A percentile compares a stretch with the other conserved stretches of the same genome.
phyloP scores from a whole-genome alignment of 2,888 invertebrate species.

The Microctonus aethiopoides region DNA sequence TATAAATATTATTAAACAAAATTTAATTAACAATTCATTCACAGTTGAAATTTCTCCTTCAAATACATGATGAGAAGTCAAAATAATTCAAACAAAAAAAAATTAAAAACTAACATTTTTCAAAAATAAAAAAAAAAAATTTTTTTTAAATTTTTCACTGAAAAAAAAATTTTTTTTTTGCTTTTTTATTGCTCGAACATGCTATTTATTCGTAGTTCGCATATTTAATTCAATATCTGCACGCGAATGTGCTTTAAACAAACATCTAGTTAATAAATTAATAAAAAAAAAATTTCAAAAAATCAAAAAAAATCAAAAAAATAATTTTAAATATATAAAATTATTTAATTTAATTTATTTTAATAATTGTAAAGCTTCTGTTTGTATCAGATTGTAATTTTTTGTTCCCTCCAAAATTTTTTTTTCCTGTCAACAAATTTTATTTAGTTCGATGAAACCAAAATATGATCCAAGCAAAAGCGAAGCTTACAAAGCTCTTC shows the following conservation, averaged over 20 bases:
- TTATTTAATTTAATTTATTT: neutral
- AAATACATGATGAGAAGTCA: too few relatives aligned
- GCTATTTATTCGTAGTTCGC: neutral
- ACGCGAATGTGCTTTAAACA: constrained; percentile 10
- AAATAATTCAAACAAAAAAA: too few relatives aligned
- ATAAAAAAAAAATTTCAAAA: neutral
- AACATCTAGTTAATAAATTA: neutral
- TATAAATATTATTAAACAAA: too few relatives aligned
- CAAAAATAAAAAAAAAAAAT: too few relatives aligned
- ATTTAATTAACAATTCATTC: too few relatives aligned
- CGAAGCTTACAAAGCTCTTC: constrained; percentile 87
- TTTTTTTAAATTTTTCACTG: neutral
- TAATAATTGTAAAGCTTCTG: neutral
- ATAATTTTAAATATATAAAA: neutral
- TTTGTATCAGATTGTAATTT: neutral
- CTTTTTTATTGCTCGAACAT: constrained; percentile 21
- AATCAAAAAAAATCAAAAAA: neutral
- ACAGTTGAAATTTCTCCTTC: too few relatives aligned
- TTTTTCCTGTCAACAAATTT: constrained; percentile 14
- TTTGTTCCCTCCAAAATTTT: neutral
- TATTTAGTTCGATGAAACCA: constrained; percentile 54
- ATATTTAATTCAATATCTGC: neutral
- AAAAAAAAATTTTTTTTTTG: neutral
- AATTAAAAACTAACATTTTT: too few relatives aligned
- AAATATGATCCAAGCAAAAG: constrained; percentile 90